These are phyloP conservation scores for Ophioninae sp. DNA, from an alignment of 2,888 invertebrate species.

Conservation along the genomic window DNA sequence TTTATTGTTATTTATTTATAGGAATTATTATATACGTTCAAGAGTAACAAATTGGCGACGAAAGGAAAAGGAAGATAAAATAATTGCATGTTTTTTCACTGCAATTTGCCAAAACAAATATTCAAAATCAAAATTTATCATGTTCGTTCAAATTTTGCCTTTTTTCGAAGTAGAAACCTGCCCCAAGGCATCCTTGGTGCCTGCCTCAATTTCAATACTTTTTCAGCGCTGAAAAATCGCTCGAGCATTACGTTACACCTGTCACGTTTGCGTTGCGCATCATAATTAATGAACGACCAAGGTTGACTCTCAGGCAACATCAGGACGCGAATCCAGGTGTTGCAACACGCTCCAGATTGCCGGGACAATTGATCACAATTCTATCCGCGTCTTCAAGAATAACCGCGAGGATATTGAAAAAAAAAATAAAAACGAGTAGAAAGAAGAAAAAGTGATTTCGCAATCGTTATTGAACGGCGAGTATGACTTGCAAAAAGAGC, in stretches of 20 bases:
- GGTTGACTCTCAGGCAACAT: conserved; percentile 31
- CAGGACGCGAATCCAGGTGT: conserved; percentile 13
- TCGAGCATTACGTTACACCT: conserved; percentile 23
- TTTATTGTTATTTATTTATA: too few species aligned
- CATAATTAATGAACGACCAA: conserved; percentile 56
- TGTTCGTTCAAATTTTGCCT: too few species aligned
- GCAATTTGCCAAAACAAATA: too few species aligned
- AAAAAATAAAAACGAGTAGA: not conserved
- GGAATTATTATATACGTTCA: too few species aligned
- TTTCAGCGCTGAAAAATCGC: conserved; percentile 11
- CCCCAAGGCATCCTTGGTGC: too few species aligned
- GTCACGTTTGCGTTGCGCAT: conserved; percentile 43
- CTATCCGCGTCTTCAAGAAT: conserved; percentile 12
- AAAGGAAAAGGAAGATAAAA: too few species aligned
- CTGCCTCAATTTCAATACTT: too few species aligned
- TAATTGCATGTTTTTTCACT: too few species aligned
- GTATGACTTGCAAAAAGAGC: conserved; percentile 22
- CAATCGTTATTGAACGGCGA: conserved; percentile 18
- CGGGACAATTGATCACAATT: conserved; percentile 43
- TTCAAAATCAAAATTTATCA: too few species aligned
- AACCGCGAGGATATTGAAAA: conserved; percentile 21
- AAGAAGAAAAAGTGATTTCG: conserved; percentile 18
- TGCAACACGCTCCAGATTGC: conserved; percentile 48
- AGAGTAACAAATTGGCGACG: too few species aligned
- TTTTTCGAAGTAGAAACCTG: too few species aligned